Conservation (phyloP, 2,797 vertebrate genomes). For the Crenuchus spilurus region DNA sequence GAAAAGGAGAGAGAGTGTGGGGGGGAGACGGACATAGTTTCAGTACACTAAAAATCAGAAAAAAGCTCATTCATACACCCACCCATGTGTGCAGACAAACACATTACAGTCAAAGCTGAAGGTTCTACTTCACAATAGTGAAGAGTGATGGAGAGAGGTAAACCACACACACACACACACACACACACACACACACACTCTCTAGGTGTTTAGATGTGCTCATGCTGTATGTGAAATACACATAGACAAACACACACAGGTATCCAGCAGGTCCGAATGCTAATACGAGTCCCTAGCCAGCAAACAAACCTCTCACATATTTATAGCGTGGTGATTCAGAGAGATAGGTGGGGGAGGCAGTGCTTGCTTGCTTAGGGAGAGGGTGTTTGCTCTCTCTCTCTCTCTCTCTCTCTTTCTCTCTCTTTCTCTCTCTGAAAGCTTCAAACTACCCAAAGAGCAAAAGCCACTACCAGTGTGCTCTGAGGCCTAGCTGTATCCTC, state of each 20-base stretch:
- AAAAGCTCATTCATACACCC: conserved; percentile 10
- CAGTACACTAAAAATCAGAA: conserved; percentile 19
- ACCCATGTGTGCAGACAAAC: not conserved
- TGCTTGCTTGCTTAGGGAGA: conserved; percentile 47
- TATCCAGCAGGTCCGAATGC: conserved; percentile 44
- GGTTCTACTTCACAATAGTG: conserved; percentile 35
- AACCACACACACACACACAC: conserved; percentile 17
- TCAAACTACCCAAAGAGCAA: conserved; percentile 43
- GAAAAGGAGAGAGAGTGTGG: not conserved
- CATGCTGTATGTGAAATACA: not conserved
- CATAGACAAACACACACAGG: conserved; percentile 20
- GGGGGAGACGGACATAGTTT: not conserved
- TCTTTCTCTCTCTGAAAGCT: conserved; percentile 19
- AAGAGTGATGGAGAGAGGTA: conserved; percentile 35
- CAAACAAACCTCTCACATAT: conserved; percentile 66
- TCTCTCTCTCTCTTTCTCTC: not conserved
- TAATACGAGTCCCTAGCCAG: conserved; percentile 58
- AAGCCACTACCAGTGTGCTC: not conserved
- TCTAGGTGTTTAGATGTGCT: conserved; percentile 6
- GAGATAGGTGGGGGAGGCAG: conserved; percentile 23
- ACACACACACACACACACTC: conserved; percentile 11
- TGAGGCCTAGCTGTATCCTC: conserved; percentile 1
- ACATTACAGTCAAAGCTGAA: conserved; percentile 29
- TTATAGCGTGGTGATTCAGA: conserved; percentile 45
- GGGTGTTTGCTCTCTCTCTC: conserved; percentile 44